A percentile compares a stretch with the other conserved stretches of the same genome.
Evolutionary conservation across 1,140 invertebrate species (phyloP).

Genomic region (Drosophila lowei): DNA sequence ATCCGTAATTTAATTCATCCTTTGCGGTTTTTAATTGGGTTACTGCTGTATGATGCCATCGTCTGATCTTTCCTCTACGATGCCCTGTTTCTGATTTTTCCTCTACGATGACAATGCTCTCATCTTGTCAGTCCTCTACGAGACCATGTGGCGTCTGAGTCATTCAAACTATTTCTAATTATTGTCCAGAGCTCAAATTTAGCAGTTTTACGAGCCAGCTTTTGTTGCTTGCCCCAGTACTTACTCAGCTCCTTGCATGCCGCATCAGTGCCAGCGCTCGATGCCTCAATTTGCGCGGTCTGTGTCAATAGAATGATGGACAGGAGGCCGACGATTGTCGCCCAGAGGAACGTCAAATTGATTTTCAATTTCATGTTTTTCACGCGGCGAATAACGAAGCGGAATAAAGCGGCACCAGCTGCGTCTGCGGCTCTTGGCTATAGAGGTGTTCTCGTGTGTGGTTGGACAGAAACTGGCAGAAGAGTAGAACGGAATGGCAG

Average conservation of each 20-base stretch:
- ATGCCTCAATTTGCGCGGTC: constrained; percentile 38
- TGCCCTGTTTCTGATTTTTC: no score
- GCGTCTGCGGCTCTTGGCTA: not conserved
- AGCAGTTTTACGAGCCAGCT: not conserved
- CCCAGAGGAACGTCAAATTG: constrained; percentile 60
- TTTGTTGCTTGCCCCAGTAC: constrained; percentile 2
- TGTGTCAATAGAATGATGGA: constrained; percentile 73
- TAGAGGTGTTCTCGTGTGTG: no score
- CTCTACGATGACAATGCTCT: no score
- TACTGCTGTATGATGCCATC: no score
- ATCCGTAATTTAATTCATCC: no score
- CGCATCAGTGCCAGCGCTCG: constrained; percentile 22
- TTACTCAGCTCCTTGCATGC: constrained; percentile 73
- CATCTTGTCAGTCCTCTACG: no score
- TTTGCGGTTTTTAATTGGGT: no score
- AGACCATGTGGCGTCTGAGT: no score
- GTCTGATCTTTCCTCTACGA: no score
- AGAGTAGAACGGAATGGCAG: no score
- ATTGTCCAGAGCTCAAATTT: not conserved
- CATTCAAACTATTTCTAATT: not conserved
- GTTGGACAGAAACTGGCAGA: no score
- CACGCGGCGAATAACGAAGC: constrained; percentile 30
- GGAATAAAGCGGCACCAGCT: constrained; percentile 21
- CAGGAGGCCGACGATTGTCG: constrained; percentile 63
- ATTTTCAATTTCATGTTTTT: constrained; percentile 75